Evolutionary conservation across 2,797 vertebrate species (phyloP).

Genomic region (Myotis findleyi): DNA sequence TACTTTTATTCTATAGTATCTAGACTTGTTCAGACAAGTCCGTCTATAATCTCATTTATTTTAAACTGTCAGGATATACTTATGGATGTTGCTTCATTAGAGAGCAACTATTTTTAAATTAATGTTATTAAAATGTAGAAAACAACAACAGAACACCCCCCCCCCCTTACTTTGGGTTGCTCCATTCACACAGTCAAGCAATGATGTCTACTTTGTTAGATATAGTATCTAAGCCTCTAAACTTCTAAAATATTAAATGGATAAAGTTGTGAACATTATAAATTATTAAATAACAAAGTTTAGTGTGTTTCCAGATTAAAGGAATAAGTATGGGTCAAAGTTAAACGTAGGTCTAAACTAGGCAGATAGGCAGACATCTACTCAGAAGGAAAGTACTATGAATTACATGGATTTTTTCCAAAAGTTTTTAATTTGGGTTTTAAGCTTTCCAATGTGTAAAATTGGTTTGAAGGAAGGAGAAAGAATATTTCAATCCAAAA

Average conservation of each 20-base stretch:
- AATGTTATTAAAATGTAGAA: slow-evolving; percentile 13
- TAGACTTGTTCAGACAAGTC: background rate
- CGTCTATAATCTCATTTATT: background rate
- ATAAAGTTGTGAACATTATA: background rate
- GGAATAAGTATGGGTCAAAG: background rate
- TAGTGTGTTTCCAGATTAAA: background rate
- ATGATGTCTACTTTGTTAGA: background rate
- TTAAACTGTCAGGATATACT: background rate
- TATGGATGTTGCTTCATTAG: background rate
- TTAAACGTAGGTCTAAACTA: background rate
- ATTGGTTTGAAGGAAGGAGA: background rate
- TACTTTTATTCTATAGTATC: background rate
- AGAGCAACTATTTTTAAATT: background rate
- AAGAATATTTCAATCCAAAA: slow-evolving; percentile 12
- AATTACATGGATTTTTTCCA: background rate
- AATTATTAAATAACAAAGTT: background rate
- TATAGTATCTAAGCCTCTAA: background rate
- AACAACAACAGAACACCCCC: background rate
- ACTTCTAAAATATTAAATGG: slow-evolving; percentile 17
- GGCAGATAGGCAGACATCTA: background rate
- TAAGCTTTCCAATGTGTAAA: background rate
- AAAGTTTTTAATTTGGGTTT: slow-evolving; percentile 47
- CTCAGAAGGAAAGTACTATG: background rate
- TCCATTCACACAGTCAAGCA: background rate
- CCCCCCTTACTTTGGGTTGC: background rate